Evolutionary conservation across 2,888 invertebrate species (phyloP), one percentile per base, ranked within the genome.

Genomic region (Pandemis heparana): DNA sequence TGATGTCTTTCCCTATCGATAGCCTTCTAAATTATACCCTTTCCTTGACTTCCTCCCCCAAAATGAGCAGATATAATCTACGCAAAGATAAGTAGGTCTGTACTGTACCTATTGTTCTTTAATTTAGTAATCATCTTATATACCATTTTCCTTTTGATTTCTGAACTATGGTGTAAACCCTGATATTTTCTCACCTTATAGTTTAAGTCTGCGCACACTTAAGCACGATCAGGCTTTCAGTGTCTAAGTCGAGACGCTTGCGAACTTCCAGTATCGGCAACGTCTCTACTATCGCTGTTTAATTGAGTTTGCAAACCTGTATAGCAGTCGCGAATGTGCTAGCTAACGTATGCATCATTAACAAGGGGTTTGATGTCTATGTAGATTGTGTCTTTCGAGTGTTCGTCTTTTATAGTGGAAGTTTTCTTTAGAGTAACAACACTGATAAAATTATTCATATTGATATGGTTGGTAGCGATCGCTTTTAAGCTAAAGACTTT

Each of bases 1-100:
- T 41, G 43, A n/a, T 51, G n/a, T 16, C n/a, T 43, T 46, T 67
- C n/a, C 67, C 5, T 59, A 67, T 59, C 41, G 38, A n/a, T 18
- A 14, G n/a, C 48, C n/a, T 48, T 48, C n/a, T 48, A n/a, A 48
- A n/a, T 48, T n/a, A 48, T n/a, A 14, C 48, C n/a, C n/a, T 48
- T n/a, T 48, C n/a, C 5, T 14, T 48, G n/a, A n/a, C n/a, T 48
- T 48, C 6, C n/a, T 48, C 7, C 41, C 41, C 7, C 1, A 9
- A 10, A 4, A 10, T 43, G 43, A 43, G 43, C n/a, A n/a, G 48
- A n/a, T 48, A n/a, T 48, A 48, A 48, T 48, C n/a, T 48, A 48
- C 48, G 12, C 14, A 48, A n/a, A n/a, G 14, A 12, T 12, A 32
- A 32, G 23, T 32, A 32, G 23, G 23, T n/a, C n/a, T n/a, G n/a